Base-by-base conservation (phyloP, 2,888 invertebrate species). In the Metopia argyrocephala region DNA sequence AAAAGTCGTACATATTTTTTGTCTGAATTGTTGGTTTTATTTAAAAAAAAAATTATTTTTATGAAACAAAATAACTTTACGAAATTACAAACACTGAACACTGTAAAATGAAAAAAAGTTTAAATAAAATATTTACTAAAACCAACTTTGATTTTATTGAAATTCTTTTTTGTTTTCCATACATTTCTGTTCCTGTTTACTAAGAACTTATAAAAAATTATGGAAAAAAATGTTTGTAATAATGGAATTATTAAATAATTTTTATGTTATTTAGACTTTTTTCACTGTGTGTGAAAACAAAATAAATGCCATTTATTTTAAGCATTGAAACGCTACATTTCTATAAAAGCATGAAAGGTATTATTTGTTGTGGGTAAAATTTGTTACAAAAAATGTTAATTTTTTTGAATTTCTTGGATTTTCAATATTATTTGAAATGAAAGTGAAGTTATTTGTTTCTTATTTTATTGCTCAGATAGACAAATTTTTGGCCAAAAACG, bases 121-220 rank as follows among this genome's bases (percentile, higher is more conserved):
- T 23, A 31, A 18, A 64, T 12, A 23, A 12, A 69, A 21, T 0
- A 46, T 2, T 38, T 38, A 3, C 15, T 45, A 61, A 27, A 27
- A 2, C 31, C 56, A 64, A 46, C 28, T 62, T 54, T 56, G 48
- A 57, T 70, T 64, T 70, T 38, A 57, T 70, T 62, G 50, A 38
- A 68, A 74, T 57, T 68, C 62, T 23, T 64, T 20, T 50, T 62
- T 31, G 56, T 78, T 52, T 31, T 2, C 2, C 3, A 12, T 20
- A 28, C 20, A 2, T 70, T 5, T 28, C 7, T 20, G 25, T 48
- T 69, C 45, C 28, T 31, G 2, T 15, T 28, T 54, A 15, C n/a
- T n/a, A 20, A n/a, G n/a, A 56, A 68, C 7, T 38, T 15, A 38
- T 15, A 45, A 61, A 61, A 38, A 5, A 48, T 64, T 38, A 27